Base-by-base conservation (phyloP, 2,797 vertebrate species). In the Lagocephalus sceleratus region DNA sequence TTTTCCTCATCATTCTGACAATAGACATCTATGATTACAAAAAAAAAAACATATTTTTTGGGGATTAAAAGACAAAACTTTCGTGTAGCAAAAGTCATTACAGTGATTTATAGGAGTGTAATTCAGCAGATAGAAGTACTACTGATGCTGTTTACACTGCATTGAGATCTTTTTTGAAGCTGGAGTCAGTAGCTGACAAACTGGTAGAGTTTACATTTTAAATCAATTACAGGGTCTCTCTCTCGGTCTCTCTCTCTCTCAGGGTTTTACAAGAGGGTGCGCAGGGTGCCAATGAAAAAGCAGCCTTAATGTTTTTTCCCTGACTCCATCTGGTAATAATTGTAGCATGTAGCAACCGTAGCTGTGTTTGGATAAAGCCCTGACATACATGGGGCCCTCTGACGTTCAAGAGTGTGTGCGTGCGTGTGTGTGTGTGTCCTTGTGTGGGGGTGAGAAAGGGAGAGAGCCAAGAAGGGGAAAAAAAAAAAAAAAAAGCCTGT, bases 251-350 rank as follows among this genome's bases (percentile, higher is more conserved):
- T 29, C 49, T 43, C 22, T 11, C 22, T 49, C 49, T 48, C 32
- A 39, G 23, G 0, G 12, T 62, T 69, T 54, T 58, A 49, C 39
- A 47, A 66, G 63, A 77, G 74, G 52, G 50, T 63, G 71, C 49
- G 56, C 57, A 52, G 56, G 55, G 22, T 48, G 49, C 61, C 84
- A 85, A 85, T 85, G 81, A 85, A 87, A 87, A 77, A 77, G 75
- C 73, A 83, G 76, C 46, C 54, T 72, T 79, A 82, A 86, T 87
- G 82, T 72, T 69, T 82, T 82, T 82, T 83, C 79, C 68, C 66
- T 1, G 14, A 66, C 65, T 80, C 82, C 84, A 89, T 89, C 85
- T 89, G 87, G 87, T 81, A 87, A 86, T 89, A 87, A 87, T 89
- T 85, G 83, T 47, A 76, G 71, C 76, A 85, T 89, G 79, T 83